Conservation (phyloP, 2,797 vertebrate genomes). For the Toxotes lorentzi region DNA sequence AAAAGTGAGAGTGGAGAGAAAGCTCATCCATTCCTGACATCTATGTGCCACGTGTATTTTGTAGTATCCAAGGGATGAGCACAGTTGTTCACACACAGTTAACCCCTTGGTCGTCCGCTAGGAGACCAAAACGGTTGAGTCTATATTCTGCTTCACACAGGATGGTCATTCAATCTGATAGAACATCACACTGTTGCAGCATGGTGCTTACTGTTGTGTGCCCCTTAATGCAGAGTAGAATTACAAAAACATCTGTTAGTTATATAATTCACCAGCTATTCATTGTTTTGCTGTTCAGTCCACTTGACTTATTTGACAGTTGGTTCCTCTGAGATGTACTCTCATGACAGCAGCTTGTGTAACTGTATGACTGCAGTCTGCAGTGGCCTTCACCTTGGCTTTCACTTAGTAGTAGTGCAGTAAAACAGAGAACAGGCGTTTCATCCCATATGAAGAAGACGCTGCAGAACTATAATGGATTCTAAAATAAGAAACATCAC, state of each 20-base stretch:
- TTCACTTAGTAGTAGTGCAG: constrained; percentile 10
- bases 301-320: constrained; percentile 51
- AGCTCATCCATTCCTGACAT: constrained; percentile 42
- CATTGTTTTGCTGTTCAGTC: constrained; percentile 21
- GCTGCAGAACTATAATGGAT: constrained; percentile 66
- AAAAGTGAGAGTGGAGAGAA: constrained; percentile 46
- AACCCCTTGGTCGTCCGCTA: constrained; percentile 53
- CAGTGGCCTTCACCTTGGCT: constrained; percentile 19
- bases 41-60: constrained; percentile 45
- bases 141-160: constrained; percentile 60
- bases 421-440: constrained; percentile 22
- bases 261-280: constrained; percentile 26
- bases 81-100: constrained; percentile 76
- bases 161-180: constrained; percentile 55
- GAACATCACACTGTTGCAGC: constrained; percentile 39
- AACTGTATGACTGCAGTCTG: constrained; percentile 25
- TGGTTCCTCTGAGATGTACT: constrained; percentile 12
- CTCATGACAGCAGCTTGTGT: constrained; percentile 35
- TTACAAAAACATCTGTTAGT: constrained; percentile 40
- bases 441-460: constrained; percentile 29
- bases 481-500: constrained; percentile 79
- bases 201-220: constrained; percentile 33
- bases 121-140: constrained; percentile 44
- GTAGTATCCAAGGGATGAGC: constrained; percentile 52
- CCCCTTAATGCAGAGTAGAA: not conserved